Base-by-base conservation (phyloP, 2,797 vertebrate species). In the Lepidocolaptes lacrymiger region DNA sequence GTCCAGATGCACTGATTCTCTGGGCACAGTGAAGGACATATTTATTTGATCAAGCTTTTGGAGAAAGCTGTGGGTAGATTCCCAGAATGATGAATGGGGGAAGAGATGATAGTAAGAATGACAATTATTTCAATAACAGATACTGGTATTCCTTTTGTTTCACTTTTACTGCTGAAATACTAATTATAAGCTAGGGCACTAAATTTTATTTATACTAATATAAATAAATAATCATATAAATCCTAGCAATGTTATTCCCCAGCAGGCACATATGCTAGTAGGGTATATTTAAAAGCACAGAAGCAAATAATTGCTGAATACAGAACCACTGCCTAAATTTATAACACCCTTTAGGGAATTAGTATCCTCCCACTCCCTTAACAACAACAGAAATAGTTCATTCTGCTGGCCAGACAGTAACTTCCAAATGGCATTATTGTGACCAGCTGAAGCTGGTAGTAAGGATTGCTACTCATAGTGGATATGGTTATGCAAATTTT, bases 11-110 rank as follows among this genome's bases (percentile, higher is more conserved):
- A 78, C 69, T 5, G 24, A 30, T 73, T 91, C 72, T 88, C 54
- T 75, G 79, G 75, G 56, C 81, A 75, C 64, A 28, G 37, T 48
- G 59, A 91, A 88, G 92, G 81, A 89, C 82, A 44, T 43, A 85
- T 92, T 92, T 89, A 64, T 94, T 91, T 88, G 66, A 93, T 89
- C 81, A 69, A 74, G 34, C 13, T 69, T 93, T 88, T 68, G 58
- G 64, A 91, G 72, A 77, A 77, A 62, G 32, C 54, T 59, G 34
- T 52, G 74, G 49, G n/a, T 75, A 41, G 48, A 20, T 72, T 91
- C 61, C 51, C 51, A 85, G 75, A 68, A 77, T 6, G 26, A 68
- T 61, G 78, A 85, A 91, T 26, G 32, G 8, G 19, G 27, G 21
- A 89, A 64, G 51, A 85, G 27, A 71, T 51, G 62, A 30, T 37